These are phyloP conservation scores for Xestobium rufovillosum DNA, from an alignment of 2,888 invertebrate genomes.

Conservation along the genomic window DNA sequence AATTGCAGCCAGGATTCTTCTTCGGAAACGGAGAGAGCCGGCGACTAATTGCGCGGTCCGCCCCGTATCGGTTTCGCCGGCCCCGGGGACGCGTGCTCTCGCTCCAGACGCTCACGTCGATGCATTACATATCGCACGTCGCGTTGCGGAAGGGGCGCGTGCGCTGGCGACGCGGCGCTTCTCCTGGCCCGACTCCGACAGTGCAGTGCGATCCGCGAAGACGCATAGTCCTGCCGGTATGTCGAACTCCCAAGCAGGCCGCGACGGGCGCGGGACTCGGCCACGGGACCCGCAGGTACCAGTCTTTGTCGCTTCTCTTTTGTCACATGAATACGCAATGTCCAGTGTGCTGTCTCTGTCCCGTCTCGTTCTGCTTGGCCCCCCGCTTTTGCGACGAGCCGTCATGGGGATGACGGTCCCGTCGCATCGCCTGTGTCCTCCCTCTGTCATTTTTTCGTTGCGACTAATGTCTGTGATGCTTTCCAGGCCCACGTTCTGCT, in stretches of 20 bases:
- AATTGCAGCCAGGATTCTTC: too few relatives aligned
- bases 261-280: slow-evolving; percentile 35
- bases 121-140: slow-evolving; percentile 29
- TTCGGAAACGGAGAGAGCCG: too few relatives aligned
- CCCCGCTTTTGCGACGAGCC: slow-evolving; percentile 15
- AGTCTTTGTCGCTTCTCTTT: slow-evolving; percentile 13
- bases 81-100: slow-evolving; percentile 21
- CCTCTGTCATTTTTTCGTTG: slow-evolving; percentile 15
- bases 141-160: slow-evolving; percentile 22
- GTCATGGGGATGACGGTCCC: slow-evolving; percentile 11
- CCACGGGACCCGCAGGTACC: too few relatives aligned
- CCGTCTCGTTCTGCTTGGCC: slow-evolving; percentile 27
- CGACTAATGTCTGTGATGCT: slow-evolving; percentile 23
- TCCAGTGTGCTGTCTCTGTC: slow-evolving; percentile 30
- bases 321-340: slow-evolving; percentile 21
- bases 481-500: slow-evolving; percentile 24
- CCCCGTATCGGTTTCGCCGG: slow-evolving; percentile 25
- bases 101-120: slow-evolving; percentile 30
- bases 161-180: slow-evolving; percentile 21
- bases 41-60: slow-evolving; percentile 18
- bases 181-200: slow-evolving; percentile 29
- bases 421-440: slow-evolving; percentile 23
- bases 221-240: slow-evolving; percentile 36
- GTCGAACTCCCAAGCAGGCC: slow-evolving; percentile 24
- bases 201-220: slow-evolving; percentile 39